A percentile compares a stretch with the other conserved stretches of the same genome.
Conservation (phyloP, 2,113 vertebrate species). For the Semnornis frantzii region DNA sequence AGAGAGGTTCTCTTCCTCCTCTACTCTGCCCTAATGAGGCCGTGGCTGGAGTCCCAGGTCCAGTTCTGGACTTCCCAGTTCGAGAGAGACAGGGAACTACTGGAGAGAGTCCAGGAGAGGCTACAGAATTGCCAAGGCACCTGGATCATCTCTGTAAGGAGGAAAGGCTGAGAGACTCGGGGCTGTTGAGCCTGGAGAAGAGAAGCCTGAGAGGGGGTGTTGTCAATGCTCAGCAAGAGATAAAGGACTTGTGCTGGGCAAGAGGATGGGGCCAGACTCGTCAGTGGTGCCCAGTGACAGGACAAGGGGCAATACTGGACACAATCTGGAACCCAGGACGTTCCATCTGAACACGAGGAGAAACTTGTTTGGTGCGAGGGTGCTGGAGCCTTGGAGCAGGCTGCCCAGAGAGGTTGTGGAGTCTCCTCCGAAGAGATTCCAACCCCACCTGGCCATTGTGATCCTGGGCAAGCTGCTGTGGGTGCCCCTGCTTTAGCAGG, state of each 20-base stretch:
- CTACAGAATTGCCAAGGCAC: background rate
- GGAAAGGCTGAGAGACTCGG: background rate
- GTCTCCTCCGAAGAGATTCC: too few species aligned
- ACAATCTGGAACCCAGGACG: too few species aligned
- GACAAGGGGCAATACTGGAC: background rate
- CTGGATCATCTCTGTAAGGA: background rate
- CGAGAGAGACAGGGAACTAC: background rate
- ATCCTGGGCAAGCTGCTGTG: too few species aligned
- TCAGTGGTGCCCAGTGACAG: background rate
- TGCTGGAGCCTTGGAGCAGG: too few species aligned
- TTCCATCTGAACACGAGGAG: too few species aligned
- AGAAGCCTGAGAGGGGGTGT: background rate
- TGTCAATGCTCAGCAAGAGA: background rate
- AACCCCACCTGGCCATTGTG: too few species aligned
- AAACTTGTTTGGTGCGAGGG: too few species aligned
- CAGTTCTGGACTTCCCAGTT: background rate
- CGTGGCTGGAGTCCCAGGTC: background rate
- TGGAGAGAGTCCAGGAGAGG: background rate
- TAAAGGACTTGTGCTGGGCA: background rate
- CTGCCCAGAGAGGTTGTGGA: too few species aligned
- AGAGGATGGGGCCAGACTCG: background rate
- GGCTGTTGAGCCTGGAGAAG: background rate
- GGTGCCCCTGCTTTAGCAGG: background rate
- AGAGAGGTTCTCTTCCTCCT: background rate
- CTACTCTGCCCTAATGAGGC: background rate